A percentile compares a stretch with the other conserved stretches of the same genome.
These are phyloP conservation scores for Anniella stebbinsi DNA, from an alignment of 2,797 vertebrate species.

Conservation along the genomic window DNA sequence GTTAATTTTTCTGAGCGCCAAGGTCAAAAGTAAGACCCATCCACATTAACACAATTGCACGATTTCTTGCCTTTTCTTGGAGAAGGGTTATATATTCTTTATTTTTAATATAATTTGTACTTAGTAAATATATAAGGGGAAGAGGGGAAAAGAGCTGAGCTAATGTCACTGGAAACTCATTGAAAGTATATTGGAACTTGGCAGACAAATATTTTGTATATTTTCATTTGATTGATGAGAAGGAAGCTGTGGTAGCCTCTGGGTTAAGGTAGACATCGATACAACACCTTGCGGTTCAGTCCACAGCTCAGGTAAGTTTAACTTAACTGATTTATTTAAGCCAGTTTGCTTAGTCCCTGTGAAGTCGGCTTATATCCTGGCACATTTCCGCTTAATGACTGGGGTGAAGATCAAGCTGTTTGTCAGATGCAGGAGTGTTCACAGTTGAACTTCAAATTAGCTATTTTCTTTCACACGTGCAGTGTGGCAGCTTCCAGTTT, in stretches of 20 bases:
- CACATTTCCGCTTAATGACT: slow-evolving; percentile 30
- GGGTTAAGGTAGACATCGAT: slow-evolving; percentile 1
- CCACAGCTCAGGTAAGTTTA: background rate
- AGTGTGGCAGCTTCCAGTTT: slow-evolving; percentile 27
- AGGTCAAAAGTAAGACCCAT: slow-evolving; percentile 64
- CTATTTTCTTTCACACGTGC: slow-evolving; percentile 45
- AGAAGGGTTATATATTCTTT: slow-evolving; percentile 32
- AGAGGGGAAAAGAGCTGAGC: slow-evolving; percentile 42
- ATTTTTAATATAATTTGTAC: slow-evolving; percentile 50
- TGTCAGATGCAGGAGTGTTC: slow-evolving; percentile 27
- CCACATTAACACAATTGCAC: slow-evolving; percentile 63
- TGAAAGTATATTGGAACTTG: slow-evolving; percentile 60
- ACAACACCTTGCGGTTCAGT: background rate
- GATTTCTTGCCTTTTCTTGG: slow-evolving; percentile 51
- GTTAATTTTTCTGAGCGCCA: slow-evolving; percentile 73
- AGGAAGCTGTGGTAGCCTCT: slow-evolving; percentile 2
- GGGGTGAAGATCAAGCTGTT: slow-evolving; percentile 43
- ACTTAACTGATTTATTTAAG: background rate
- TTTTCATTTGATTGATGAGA: slow-evolving; percentile 43
- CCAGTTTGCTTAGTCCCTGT: background rate
- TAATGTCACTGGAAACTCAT: slow-evolving; percentile 17
- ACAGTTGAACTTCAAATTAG: background rate
- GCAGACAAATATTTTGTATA: slow-evolving; percentile 59
- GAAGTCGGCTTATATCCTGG: slow-evolving; percentile 18
- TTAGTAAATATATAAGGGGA: slow-evolving; percentile 35